These are phyloP conservation scores for Rhyzopertha dominica DNA, from an alignment of 1,140 invertebrate species.

Conservation along the genomic window DNA sequence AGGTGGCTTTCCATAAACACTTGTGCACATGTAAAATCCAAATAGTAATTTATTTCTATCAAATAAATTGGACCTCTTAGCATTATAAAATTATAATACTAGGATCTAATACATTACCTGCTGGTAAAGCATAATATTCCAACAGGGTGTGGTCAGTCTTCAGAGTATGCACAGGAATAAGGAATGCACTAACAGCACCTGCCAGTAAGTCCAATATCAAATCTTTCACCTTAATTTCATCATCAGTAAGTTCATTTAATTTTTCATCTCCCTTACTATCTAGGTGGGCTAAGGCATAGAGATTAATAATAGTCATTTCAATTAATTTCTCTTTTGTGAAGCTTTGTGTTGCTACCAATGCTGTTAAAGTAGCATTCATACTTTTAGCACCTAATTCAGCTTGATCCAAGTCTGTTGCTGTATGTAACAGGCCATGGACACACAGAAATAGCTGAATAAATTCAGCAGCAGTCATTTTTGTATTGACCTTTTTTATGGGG, in stretches of 20 bases:
- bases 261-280: conserved; percentile 43
- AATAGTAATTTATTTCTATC: no score
- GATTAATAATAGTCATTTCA: conserved; percentile 70
- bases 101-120: conserved; percentile 51
- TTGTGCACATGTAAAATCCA: no score
- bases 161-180: conserved; percentile 66
- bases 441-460: conserved; percentile 66
- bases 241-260: conserved; percentile 48
- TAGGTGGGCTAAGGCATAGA: conserved; percentile 65
- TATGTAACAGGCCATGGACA: conserved; percentile 59
- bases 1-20: no score
- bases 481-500: conserved; percentile 50
- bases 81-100: no score
- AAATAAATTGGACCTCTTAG: no score
- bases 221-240: conserved; percentile 52
- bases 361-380: conserved; percentile 64
- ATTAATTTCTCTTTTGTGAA: conserved; percentile 68
- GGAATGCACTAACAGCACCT: conserved; percentile 62
- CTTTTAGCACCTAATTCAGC: conserved; percentile 56
- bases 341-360: conserved; percentile 71
- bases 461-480: conserved; percentile 60
- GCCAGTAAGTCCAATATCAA: conserved; percentile 62
- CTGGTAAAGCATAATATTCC: conserved; percentile 66
- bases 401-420: conserved; percentile 53
- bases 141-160: conserved; percentile 54